These are phyloP conservation scores for Actinernus sp. DNA, from an alignment of 92 coral and sea anemone genomes.

Conservation along the genomic window DNA sequence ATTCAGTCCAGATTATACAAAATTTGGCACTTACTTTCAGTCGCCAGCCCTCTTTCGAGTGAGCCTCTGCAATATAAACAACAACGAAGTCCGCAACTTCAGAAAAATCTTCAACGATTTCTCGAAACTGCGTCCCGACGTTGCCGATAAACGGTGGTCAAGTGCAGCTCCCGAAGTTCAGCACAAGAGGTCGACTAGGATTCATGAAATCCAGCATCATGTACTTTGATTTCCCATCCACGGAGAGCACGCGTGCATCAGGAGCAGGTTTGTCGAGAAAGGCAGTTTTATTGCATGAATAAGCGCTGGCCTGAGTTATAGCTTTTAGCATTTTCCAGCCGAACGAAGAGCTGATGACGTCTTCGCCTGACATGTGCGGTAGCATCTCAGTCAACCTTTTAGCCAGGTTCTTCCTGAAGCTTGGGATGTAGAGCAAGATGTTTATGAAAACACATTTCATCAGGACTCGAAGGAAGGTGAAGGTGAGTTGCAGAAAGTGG, in stretches of 20 bases:
- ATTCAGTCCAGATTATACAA: neutral
- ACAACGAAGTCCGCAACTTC: slow-evolving; percentile 86
- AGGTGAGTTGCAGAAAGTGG: neutral
- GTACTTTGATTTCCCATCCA: slow-evolving; percentile 33
- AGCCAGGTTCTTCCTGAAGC: slow-evolving; percentile 18
- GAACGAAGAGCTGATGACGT: slow-evolving; percentile 39
- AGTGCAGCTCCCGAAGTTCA: slow-evolving; percentile 90
- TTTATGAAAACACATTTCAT: neutral
- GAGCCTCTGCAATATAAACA: slow-evolving; percentile 82
- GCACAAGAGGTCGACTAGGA: slow-evolving; percentile 73
- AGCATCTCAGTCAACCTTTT: slow-evolving; percentile 21
- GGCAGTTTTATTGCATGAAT: slow-evolving; percentile 37
- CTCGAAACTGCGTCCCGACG: slow-evolving; percentile 72
- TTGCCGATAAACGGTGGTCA: slow-evolving; percentile 86
- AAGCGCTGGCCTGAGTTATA: neutral
- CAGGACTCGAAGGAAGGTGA: neutral
- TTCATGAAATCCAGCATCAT: slow-evolving; percentile 42
- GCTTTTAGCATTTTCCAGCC: slow-evolving; percentile 52
- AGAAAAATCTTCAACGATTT: slow-evolving; percentile 69
- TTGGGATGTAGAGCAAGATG: slow-evolving; percentile 7
- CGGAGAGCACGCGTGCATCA: slow-evolving; percentile 36
- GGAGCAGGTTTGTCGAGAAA: slow-evolving; percentile 45
- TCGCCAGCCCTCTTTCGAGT: slow-evolving; percentile 81
- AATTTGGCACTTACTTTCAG: no score
- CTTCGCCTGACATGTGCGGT: slow-evolving; percentile 50